Evolutionary conservation across 2,888 invertebrate species (phyloP).

Genomic region (Nipponacmea schrenckii): DNA sequence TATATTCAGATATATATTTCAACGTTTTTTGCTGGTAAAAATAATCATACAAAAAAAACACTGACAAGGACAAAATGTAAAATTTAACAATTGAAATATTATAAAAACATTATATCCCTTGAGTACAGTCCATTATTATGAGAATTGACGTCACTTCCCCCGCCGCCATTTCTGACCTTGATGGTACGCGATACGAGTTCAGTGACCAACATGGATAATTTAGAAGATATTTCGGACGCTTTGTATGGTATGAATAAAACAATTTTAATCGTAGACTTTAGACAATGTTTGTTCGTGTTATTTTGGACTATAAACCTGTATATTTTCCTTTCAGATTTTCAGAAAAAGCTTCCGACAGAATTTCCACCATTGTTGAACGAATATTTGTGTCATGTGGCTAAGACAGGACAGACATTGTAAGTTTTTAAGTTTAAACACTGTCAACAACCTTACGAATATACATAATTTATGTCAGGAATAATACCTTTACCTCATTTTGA

Average conservation of each 20-base stretch:
- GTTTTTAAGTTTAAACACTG: conserved; percentile 25
- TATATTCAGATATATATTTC: no score
- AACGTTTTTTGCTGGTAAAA: no score
- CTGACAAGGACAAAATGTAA: conserved; percentile 1
- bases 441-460: background rate
- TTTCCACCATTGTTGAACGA: conserved; percentile 90
- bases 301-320: conserved; percentile 6
- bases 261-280: background rate
- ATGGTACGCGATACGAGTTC: conserved; percentile 27
- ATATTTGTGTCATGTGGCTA: conserved; percentile 88
- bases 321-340: conserved; percentile 57
- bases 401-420: conserved; percentile 88
- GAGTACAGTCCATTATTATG: background rate
- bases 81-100: background rate
- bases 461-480: no score
- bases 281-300: background rate
- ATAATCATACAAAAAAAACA: background rate
- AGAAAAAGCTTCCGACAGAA: conserved; percentile 79
- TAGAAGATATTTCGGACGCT: conserved; percentile 58
- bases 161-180: conserved; percentile 48
- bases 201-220: conserved; percentile 56
- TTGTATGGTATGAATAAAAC: conserved; percentile 44
- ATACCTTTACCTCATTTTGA: no score
- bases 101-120: background rate
- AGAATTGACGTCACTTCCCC: conserved; percentile 40